phyloP scores from a whole-genome alignment of 2,797 vertebrate genomes.

The Serranus cabrilla region DNA sequence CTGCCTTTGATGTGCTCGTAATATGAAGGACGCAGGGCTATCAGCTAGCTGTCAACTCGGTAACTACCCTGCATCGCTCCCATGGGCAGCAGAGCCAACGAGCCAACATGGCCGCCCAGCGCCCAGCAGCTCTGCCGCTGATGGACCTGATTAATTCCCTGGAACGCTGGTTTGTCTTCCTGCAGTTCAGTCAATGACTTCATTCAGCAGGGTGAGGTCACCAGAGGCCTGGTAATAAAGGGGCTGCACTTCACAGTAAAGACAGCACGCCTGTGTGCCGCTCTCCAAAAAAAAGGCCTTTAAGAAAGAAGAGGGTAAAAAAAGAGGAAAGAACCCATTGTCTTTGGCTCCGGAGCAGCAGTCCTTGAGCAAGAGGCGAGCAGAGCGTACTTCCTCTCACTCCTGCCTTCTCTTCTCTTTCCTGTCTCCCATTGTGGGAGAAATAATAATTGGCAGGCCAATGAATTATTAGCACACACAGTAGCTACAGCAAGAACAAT shows the following conservation, averaged over 20 bases:
- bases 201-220: constrained; percentile 94
- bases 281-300: constrained; percentile 71
- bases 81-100: constrained; percentile 73
- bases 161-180: constrained; percentile 93
- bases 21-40: constrained; percentile 87
- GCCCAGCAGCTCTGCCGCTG: constrained; percentile 83
- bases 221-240: constrained; percentile 91
- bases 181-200: constrained; percentile 92
- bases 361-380: constrained; percentile 74
- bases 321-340: constrained; percentile 73
- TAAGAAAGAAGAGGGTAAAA: constrained; percentile 68
- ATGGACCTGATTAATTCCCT: constrained; percentile 94
- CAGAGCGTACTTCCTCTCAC: constrained; percentile 61
- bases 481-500: constrained; percentile 70
- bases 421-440: constrained; percentile 67
- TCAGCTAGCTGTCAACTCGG: constrained; percentile 90
- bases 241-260: constrained; percentile 90
- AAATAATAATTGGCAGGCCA: constrained; percentile 82
- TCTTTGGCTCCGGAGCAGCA: constrained; percentile 78
- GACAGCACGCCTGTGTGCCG: constrained; percentile 80
- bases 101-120: constrained; percentile 71
- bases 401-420: constrained; percentile 56
- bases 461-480: constrained; percentile 82
- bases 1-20: constrained; percentile 89
- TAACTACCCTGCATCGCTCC: constrained; percentile 86